Base-by-base conservation (phyloP, 2,888 invertebrate genomes). In the Heliconius sara region DNA sequence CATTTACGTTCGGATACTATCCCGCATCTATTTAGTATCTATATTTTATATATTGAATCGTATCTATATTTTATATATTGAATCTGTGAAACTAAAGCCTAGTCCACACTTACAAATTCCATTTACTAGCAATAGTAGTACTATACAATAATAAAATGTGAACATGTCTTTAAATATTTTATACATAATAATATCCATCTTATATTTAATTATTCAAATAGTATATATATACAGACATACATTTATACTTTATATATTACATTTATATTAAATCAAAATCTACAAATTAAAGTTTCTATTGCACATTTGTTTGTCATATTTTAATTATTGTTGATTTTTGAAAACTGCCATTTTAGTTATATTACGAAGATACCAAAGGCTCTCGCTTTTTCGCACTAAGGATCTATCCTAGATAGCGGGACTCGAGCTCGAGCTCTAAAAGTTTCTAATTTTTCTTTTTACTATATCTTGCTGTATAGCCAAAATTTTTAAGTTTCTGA, bases 211-310 rank as follows among this genome's bases (percentile, higher is more conserved):
- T 72, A 68, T 39, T 43, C 39, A 34, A 67, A 68, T n/a, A 25
- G 25, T 13, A 39, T 43, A 39, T 68, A 73, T 73, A 57, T 72
- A 70, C 70, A 70, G 25, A 70, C 57, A 70, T 77, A 77, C 25
- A 71, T 72, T 77, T 71, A 65, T 25, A 77, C 25, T 71, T 60
- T 27, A 70, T 65, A 71, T 65, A 34, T 72, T 72, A 72, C 6
- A 73, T 73, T 57, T 30, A 30, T 52, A 30, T 71, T 30, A 71
- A 27, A 43, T 19, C 12, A 43, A 43, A 72, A 22, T 12, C 19
- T 57, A 60, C 6, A 60, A 27, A 65, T 65, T 65, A 25, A 47
- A 78, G 72, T 30, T 78, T 60, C 78, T 60, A 78, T 78, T 78
- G 78, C 78, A 78, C 78, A 63, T 73, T 66, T 65, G 65, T 27